These are phyloP conservation scores for Ramphastos sulfuratus DNA, from an alignment of 2,113 vertebrate genomes.

Conservation along the genomic window DNA sequence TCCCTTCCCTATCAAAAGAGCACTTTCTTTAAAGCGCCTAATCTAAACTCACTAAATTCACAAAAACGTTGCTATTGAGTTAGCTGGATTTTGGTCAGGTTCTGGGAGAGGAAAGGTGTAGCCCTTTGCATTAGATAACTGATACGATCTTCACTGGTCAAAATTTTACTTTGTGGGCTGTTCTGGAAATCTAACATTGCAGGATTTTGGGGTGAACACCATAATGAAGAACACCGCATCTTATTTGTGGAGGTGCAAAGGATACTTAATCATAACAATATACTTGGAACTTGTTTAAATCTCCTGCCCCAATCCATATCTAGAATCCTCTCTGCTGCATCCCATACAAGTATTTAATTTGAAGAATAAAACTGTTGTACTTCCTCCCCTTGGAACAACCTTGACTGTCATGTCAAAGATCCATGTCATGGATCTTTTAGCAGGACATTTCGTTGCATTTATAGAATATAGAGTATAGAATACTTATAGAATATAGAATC, in stretches of 20 bases:
- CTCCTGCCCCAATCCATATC: background rate
- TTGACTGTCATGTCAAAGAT: background rate
- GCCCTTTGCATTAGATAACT: background rate
- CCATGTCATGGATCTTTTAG: background rate
- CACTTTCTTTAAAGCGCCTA: background rate
- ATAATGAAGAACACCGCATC: background rate
- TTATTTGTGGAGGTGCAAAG: background rate
- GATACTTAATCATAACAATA: background rate
- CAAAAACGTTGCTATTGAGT: background rate
- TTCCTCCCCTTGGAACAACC: background rate
- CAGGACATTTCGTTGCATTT: constrained; percentile 19
- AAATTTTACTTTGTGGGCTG: background rate
- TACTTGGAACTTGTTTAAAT: background rate
- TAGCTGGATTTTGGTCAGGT: background rate
- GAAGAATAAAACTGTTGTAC: background rate
- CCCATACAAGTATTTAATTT: background rate
- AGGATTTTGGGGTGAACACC: background rate
- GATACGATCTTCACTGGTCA: background rate
- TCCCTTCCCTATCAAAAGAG: background rate
- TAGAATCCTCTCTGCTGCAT: background rate
- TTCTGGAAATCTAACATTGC: background rate
- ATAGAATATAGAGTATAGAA: background rate
- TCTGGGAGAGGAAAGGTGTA: background rate
- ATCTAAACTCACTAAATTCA: background rate
- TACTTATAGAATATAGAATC: too few species aligned